Evolutionary conservation across 2,888 invertebrate genomes (phyloP).

Genomic region (Carterocephalus palaemon): DNA sequence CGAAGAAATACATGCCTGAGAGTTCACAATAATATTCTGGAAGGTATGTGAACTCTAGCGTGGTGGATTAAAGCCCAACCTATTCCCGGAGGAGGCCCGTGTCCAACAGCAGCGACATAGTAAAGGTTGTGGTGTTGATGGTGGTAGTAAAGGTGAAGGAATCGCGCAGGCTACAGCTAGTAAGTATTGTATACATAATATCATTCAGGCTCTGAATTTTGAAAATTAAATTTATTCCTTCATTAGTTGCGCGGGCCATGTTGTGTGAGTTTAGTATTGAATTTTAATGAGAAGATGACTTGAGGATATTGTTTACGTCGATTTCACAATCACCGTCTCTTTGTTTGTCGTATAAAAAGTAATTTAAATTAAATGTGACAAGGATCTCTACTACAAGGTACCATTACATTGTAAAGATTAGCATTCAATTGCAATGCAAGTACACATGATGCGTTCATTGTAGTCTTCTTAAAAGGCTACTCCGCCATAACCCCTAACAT

Average conservation of each 20-base stretch:
- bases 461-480: conserved; percentile 32
- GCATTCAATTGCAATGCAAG: conserved; percentile 38
- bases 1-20: no score
- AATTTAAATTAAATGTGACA: conserved; percentile 28
- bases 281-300: conserved; percentile 9
- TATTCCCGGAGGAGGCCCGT: no score
- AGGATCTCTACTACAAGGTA: no score
- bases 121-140: no score
- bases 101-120: no score
- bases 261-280: conserved; percentile 8
- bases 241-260: conserved; percentile 1
- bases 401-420: conserved; percentile 36
- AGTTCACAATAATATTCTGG: no score
- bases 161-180: no score
- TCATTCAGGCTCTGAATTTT: not conserved
- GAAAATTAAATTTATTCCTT: conserved; percentile 7
- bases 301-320: conserved; percentile 11
- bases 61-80: no score
- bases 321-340: conserved; percentile 12
- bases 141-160: no score
- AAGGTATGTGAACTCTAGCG: no score
- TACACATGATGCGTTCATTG: conserved; percentile 34
- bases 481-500: conserved; percentile 20
- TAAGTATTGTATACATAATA: not conserved
- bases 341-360: conserved; percentile 16